Conservation (phyloP, 2,888 invertebrate species). For the Lasioglossum villosulum region DNA sequence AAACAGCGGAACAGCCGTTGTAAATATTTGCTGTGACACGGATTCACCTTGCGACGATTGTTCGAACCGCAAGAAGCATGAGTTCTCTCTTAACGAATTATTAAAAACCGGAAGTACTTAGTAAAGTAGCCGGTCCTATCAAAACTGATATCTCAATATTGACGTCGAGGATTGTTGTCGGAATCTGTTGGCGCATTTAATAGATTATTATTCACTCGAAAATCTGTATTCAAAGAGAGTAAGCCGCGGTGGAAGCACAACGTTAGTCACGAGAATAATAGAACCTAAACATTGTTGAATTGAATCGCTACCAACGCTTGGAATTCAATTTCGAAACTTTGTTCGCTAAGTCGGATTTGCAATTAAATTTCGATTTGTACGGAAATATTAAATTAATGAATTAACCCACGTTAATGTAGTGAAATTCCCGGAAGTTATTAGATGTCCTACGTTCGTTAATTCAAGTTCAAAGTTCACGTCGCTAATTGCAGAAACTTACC, state of each 20-base stretch:
- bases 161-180: not conserved
- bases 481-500: not conserved
- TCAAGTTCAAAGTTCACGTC: not conserved
- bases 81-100: not conserved
- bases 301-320: not conserved
- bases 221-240: not conserved
- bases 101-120: not conserved
- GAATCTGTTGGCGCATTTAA: not conserved
- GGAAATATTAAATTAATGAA: not conserved
- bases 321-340: not conserved
- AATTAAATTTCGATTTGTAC: not conserved
- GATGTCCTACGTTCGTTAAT: not conserved
- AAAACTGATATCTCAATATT: slow-evolving; percentile 2
- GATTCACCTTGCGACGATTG: slow-evolving; percentile 47
- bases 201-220: not conserved
- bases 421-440: not conserved
- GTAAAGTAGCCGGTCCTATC: not conserved
- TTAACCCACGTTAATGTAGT: not conserved
- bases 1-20: slow-evolving; percentile 42
- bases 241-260: not conserved
- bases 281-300: not conserved
- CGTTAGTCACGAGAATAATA: slow-evolving; percentile 3
- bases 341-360: not conserved
- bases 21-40: slow-evolving; percentile 55
- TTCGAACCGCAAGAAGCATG: not conserved